Conservation (phyloP, 2,797 vertebrate genomes). For the Pantherophis vulpinus region DNA sequence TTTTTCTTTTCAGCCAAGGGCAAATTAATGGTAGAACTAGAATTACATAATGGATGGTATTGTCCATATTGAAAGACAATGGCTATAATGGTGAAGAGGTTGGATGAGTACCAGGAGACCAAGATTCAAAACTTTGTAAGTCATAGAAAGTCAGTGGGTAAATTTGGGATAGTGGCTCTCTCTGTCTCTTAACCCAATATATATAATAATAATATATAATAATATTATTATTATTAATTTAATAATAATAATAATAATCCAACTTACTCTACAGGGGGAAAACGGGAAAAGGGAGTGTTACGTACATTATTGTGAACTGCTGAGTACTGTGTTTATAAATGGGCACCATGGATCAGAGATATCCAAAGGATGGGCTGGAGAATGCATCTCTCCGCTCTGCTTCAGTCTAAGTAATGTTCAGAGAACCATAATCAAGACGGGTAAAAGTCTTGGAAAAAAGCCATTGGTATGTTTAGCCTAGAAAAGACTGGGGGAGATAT, state of each 20-base stretch:
- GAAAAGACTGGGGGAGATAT: background rate
- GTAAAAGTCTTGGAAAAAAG: background rate
- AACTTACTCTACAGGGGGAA: background rate
- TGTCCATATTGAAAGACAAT: background rate
- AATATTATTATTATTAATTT: no score
- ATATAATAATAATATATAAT: no score
- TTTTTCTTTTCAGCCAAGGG: background rate
- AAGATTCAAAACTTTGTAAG: background rate
- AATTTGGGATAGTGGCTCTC: background rate
- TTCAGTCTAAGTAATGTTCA: background rate
- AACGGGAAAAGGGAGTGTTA: background rate
- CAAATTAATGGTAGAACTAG: background rate
- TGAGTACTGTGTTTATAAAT: background rate
- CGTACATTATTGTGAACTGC: background rate
- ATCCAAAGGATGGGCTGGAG: background rate
- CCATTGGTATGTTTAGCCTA: background rate
- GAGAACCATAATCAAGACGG: background rate
- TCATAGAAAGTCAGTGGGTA: background rate
- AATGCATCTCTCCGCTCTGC: background rate
- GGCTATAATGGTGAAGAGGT: background rate
- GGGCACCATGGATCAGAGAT: background rate
- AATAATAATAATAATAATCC: background rate
- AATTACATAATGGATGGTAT: background rate
- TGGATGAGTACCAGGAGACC: background rate
- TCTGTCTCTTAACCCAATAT: background rate